A percentile compares a stretch with the other conserved stretches of the same genome.
phyloP scores from a whole-genome alignment of 2,888 invertebrate species.

The Mycalesis mineus region DNA sequence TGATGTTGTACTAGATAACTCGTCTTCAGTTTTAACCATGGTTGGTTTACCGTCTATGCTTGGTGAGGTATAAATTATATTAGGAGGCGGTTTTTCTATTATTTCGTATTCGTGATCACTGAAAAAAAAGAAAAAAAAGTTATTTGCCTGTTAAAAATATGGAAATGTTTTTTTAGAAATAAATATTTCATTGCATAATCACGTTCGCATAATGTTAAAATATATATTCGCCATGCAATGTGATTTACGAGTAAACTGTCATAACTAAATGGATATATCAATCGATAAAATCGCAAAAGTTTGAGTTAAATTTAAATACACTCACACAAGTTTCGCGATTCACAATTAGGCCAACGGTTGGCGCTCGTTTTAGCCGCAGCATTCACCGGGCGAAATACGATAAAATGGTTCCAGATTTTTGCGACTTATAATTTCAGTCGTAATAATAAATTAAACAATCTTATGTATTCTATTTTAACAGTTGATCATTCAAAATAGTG shows the following conservation, averaged over 20 bases:
- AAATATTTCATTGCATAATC: not conserved
- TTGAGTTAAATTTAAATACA: slow-evolving; percentile 68
- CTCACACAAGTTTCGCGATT: slow-evolving; percentile 51
- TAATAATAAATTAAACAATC: slow-evolving; percentile 15
- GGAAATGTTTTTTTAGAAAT: not conserved
- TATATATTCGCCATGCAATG: slow-evolving; percentile 38
- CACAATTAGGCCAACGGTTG: slow-evolving; percentile 74
- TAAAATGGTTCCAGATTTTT: slow-evolving; percentile 50
- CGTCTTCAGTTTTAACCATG: slow-evolving; percentile 67
- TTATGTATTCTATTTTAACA: not conserved
- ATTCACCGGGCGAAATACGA: slow-evolving; percentile 58
- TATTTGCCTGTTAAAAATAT: not conserved
- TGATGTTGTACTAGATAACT: slow-evolving; percentile 72
- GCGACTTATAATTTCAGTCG: slow-evolving; percentile 49
- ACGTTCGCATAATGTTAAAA: slow-evolving; percentile 23
- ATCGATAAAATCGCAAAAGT: slow-evolving; percentile 46
- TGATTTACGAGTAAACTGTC: slow-evolving; percentile 1
- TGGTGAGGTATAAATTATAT: slow-evolving; percentile 59
- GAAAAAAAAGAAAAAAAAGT: slow-evolving; percentile 48
- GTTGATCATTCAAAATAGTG: not conserved
- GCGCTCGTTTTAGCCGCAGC: slow-evolving; percentile 76
- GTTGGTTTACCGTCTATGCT: slow-evolving; percentile 57
- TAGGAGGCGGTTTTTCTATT: slow-evolving; percentile 83
- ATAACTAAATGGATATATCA: slow-evolving; percentile 34
- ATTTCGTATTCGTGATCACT: slow-evolving; percentile 97